A percentile compares a stretch with the other conserved stretches of the same genome.
phyloP scores from a whole-genome alignment of 2,888 invertebrate genomes.

The Catocala fraxini region DNA sequence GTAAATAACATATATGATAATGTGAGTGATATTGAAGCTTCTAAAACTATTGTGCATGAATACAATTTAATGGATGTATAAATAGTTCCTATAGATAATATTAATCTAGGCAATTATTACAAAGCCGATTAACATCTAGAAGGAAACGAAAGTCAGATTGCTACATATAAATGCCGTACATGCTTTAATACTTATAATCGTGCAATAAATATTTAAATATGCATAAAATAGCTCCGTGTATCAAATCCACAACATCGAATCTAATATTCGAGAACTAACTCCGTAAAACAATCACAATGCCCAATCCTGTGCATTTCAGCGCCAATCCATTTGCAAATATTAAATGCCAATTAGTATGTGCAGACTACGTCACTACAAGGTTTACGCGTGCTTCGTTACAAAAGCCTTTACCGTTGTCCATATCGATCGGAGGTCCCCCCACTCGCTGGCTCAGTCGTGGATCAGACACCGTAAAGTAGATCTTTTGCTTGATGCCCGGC shows the following conservation, averaged over 20 bases:
- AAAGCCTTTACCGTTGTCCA: slow-evolving; percentile 93
- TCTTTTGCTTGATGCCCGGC: slow-evolving; percentile 94
- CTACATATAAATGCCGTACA: slow-evolving; percentile 21
- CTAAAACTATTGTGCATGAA: slow-evolving; percentile 41
- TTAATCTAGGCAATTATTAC: slow-evolving; percentile 20
- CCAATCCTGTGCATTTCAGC: slow-evolving; percentile 59
- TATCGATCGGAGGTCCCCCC: slow-evolving; percentile 95
- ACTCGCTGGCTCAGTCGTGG: slow-evolving; percentile 91
- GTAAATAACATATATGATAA: slow-evolving; percentile 28
- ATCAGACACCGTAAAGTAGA: slow-evolving; percentile 96
- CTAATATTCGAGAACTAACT: slow-evolving; percentile 52
- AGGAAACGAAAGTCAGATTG: slow-evolving; percentile 16
- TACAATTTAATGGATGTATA: slow-evolving; percentile 18
- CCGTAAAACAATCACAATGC: slow-evolving; percentile 54
- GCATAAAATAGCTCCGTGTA: slow-evolving; percentile 43
- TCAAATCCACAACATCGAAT: slow-evolving; percentile 49
- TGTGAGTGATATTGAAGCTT: slow-evolving; percentile 32
- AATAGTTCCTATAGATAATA: slow-evolving; percentile 10
- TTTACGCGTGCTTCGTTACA: slow-evolving; percentile 81
- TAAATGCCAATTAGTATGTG: slow-evolving; percentile 85
- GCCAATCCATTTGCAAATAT: slow-evolving; percentile 71
- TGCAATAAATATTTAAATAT: slow-evolving; percentile 43
- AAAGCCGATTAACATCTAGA: slow-evolving; percentile 20
- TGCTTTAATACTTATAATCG: slow-evolving; percentile 34
- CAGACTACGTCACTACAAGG: slow-evolving; percentile 79